A percentile compares a stretch with the other conserved stretches of the same genome.
Conservation (phyloP, 2,888 invertebrate species). For the Apotomis turbidana region DNA sequence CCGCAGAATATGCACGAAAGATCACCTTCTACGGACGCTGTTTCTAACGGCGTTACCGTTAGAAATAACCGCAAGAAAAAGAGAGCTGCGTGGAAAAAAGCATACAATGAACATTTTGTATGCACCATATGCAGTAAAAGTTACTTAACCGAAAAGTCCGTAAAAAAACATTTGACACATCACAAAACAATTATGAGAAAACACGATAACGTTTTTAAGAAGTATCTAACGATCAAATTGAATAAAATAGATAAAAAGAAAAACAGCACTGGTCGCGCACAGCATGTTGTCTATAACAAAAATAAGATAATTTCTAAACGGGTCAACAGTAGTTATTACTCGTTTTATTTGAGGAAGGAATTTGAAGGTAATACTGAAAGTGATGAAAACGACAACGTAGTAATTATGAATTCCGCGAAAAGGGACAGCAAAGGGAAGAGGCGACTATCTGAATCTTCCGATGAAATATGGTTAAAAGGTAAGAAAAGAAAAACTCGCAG, state of each 20-base stretch:
- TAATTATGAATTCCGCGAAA: conserved; percentile 24
- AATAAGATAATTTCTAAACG: conserved; percentile 58
- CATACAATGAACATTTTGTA: conserved; percentile 53
- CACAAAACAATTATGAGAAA: conserved; percentile 44
- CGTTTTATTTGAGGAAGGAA: conserved; percentile 50
- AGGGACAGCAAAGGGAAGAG: not conserved
- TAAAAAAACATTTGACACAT: conserved; percentile 17
- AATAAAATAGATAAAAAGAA: conserved; percentile 59
- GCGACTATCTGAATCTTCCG: conserved; percentile 47
- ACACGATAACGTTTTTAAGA: conserved; percentile 51
- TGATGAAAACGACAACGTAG: conserved; percentile 11
- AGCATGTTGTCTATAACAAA: conserved; percentile 57
- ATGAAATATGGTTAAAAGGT: conserved; percentile 48
- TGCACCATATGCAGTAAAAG: conserved; percentile 57
- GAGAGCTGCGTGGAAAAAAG: conserved; percentile 48
- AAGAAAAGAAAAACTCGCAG: conserved; percentile 51
- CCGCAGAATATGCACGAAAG: not conserved
- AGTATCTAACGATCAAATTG: conserved; percentile 56
- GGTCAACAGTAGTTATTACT: conserved; percentile 53
- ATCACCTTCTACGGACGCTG: not conserved
- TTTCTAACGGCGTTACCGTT: not conserved
- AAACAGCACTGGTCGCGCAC: conserved; percentile 59
- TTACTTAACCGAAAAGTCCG: conserved; percentile 4
- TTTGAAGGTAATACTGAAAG: not conserved
- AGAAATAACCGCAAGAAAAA: not conserved